Conservation (phyloP, 2,888 invertebrate species). For the Eurytoma californica region DNA sequence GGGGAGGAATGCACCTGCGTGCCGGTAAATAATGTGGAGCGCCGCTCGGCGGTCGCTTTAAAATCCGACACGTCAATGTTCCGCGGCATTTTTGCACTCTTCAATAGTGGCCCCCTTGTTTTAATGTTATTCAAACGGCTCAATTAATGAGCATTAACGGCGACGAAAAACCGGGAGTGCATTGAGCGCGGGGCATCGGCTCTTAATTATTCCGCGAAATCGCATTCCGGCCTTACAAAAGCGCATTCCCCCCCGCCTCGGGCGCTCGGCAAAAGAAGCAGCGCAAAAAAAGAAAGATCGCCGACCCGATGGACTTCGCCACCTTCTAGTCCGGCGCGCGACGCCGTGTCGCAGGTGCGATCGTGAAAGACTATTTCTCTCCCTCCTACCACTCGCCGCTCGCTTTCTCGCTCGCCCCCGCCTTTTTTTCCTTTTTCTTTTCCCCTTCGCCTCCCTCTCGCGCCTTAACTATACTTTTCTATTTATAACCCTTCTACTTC, state of each 20-base stretch:
- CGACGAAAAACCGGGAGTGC: no score
- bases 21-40: background rate
- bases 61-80: no score
- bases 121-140: no score
- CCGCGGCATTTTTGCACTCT: no score
- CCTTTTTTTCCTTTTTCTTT: conserved; percentile 1
- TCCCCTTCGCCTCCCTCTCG: background rate
- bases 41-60: no score
- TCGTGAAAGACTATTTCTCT: conserved; percentile 32
- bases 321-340: conserved; percentile 25
- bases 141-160: no score
- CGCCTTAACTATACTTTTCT: conserved; percentile 28
- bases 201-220: conserved; percentile 47
- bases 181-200: background rate
- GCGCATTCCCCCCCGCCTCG: background rate
- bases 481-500: conserved; percentile 22
- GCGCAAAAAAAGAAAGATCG: conserved; percentile 24
- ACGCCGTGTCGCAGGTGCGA: conserved; percentile 37
- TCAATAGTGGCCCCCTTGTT: no score
- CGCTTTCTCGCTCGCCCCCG: background rate
- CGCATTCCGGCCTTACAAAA: conserved; percentile 16
- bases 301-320: conserved; percentile 35
- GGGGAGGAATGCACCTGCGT: background rate
- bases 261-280: background rate
- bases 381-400: background rate